These are phyloP conservation scores for Enteromius afrohamiltoni DNA, from an alignment of 2,797 vertebrate genomes.

Conservation along the genomic window DNA sequence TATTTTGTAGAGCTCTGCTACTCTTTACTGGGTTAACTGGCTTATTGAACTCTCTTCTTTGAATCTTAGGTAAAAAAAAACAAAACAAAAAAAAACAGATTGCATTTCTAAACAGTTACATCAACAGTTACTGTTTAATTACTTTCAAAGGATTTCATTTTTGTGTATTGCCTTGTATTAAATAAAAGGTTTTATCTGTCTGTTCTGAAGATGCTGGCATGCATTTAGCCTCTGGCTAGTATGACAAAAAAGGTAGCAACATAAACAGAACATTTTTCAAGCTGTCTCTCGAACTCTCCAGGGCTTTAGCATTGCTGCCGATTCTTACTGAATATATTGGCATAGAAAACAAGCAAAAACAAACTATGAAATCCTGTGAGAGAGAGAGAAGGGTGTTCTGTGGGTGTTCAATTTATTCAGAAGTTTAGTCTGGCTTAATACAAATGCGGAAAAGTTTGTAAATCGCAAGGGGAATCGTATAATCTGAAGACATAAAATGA, in stretches of 20 bases:
- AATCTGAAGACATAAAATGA: slow-evolving; percentile 27
- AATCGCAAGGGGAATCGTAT: slow-evolving; percentile 30
- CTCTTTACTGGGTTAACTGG: background rate
- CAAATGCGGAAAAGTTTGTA: slow-evolving; percentile 26
- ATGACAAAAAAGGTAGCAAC: slow-evolving; percentile 34
- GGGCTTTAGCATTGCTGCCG: slow-evolving; percentile 11
- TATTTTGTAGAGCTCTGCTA: slow-evolving; percentile 1
- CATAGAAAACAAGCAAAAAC: slow-evolving; percentile 35
- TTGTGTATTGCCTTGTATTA: background rate
- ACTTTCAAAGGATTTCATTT: background rate
- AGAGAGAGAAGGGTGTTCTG: slow-evolving; percentile 14
- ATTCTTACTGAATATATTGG: slow-evolving; percentile 41
- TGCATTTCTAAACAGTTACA: background rate
- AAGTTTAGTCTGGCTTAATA: slow-evolving; percentile 38
- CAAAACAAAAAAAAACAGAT: background rate
- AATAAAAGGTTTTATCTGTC: background rate
- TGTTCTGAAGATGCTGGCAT: slow-evolving; percentile 19
- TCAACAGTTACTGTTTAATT: background rate
- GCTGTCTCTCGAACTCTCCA: slow-evolving; percentile 32
- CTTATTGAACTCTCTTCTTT: background rate
- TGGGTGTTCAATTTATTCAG: slow-evolving; percentile 39
- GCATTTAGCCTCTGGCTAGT: slow-evolving; percentile 17
- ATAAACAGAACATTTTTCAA: slow-evolving; percentile 41
- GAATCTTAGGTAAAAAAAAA: background rate
- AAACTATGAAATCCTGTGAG: slow-evolving; percentile 22